Percentiles rank a stretch among this genome's conserved stretches.
phyloP scores from a whole-genome alignment of 2,888 invertebrate genomes.

The Pyrrhosoma nymphula region DNA sequence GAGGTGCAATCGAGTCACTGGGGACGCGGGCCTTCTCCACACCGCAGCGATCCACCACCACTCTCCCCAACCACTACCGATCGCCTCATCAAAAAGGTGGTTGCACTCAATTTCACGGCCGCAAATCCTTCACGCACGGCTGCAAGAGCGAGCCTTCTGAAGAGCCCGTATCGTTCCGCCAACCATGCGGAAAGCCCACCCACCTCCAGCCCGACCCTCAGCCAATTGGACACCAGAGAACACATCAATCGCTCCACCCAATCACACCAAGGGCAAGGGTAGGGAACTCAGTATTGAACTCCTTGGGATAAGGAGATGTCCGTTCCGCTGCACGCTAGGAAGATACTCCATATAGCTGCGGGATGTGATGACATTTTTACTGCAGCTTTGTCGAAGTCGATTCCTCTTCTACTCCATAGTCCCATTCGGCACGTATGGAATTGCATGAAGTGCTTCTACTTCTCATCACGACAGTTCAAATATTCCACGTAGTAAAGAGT shows the following conservation, averaged over 20 bases:
- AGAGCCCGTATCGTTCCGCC: neutral
- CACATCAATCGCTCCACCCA: neutral
- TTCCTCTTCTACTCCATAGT: too few relatives aligned
- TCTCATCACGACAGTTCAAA: too few relatives aligned
- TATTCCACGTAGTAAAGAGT: too few relatives aligned
- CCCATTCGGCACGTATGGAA: too few relatives aligned
- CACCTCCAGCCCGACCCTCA: neutral
- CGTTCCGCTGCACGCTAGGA: neutral
- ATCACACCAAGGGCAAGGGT: neutral
- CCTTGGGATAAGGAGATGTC: neutral
- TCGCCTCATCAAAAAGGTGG: neutral
- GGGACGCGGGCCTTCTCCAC: neutral
- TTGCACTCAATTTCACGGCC: neutral
- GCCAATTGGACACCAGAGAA: neutral
- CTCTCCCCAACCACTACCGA: neutral
- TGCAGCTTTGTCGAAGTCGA: too few relatives aligned
- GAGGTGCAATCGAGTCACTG: neutral
- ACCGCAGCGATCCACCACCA: neutral
- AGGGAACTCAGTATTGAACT: neutral
- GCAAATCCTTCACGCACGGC: conserved; percentile 8
- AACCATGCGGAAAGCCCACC: conserved; percentile 4
- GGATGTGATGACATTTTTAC: too few relatives aligned
- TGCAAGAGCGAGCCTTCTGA: neutral
- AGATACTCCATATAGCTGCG: too few relatives aligned
- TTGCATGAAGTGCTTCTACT: too few relatives aligned